Percentiles rank a stretch among this genome's conserved stretches.
These are phyloP conservation scores for Tiliacea aurago DNA, from an alignment of 2,888 invertebrate genomes.

Conservation along the genomic window DNA sequence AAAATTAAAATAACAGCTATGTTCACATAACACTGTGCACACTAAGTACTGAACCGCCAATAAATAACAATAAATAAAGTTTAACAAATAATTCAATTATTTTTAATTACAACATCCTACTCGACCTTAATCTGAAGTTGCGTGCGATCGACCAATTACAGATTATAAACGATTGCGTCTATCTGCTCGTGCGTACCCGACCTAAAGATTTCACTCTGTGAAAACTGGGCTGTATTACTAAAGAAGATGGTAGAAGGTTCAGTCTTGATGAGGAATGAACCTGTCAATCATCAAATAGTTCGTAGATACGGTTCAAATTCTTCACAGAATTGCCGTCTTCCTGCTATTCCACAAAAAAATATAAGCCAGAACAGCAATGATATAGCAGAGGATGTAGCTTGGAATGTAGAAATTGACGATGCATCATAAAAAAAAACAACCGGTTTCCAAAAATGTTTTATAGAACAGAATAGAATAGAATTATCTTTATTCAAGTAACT, in stretches of 20 bases:
- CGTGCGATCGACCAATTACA: constrained; percentile 59
- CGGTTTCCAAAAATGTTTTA: too few relatives aligned
- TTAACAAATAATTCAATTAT: constrained; percentile 3
- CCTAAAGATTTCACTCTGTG: constrained; percentile 74
- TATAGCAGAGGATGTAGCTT: too few relatives aligned
- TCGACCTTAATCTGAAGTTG: constrained; percentile 46
- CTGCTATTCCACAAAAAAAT: not conserved
- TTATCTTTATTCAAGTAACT: too few relatives aligned
- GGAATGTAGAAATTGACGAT: too few relatives aligned
- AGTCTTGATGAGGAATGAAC: not conserved
- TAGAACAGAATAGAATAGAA: too few relatives aligned
- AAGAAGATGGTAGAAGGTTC: constrained; percentile 3
- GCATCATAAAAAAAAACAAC: too few relatives aligned
- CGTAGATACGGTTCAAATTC: not conserved
- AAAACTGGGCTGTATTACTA: constrained; percentile 63
- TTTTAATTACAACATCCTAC: constrained; percentile 46
- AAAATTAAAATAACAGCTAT: constrained; percentile 10
- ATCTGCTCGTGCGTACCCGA: constrained; percentile 68
- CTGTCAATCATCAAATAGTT: not conserved
- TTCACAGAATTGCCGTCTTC: not conserved
- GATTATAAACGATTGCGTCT: constrained; percentile 49
- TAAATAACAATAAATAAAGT: constrained; percentile 19
- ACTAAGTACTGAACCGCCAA: not conserved
- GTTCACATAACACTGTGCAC: not conserved
- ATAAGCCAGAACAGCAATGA: too few relatives aligned